Evolutionary conservation across 2,888 invertebrate genomes (phyloP), one percentile per base, ranked within the genome.

Genomic region (Diaphora mendica): DNA sequence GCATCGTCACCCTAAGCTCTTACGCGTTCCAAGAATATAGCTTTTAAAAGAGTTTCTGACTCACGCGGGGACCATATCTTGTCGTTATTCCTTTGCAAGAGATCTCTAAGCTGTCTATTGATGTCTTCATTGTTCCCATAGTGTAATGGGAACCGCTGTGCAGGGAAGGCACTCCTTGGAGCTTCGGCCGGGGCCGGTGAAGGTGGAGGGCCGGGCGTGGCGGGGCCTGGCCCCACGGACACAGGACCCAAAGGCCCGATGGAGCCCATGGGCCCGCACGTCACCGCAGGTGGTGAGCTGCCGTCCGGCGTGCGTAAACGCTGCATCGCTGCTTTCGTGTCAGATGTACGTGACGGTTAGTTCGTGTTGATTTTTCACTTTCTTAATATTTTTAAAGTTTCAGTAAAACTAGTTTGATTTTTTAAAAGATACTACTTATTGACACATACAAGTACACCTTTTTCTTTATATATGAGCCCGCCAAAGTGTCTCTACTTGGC

Each of bases 81-180:
- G 64, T 95, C 96, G 77, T 98, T 97, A 85, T 98, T 98, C 70
- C 98, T 95, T 89, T 98, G 98, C 73, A 98, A 94, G 79, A 98
- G 92, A 89, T 98, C 98, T 44, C 98, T 94, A 66, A 98, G 94
- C 87, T 99, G 98, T 8, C 97, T 96, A 87, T 97, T 97, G 87
- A 97, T 92, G 83, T 94, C 93, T 72, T 94, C 94, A 77, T 89
- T 91, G 83, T 89, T 91, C 85, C 96, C 96, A 80, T 96, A 94
- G 87, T 96, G 96, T 55, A 93, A 89, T 82, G 92, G 96, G 87
- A 95, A 94, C 77, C 95, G 89, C 69, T 93, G 96, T 81, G 90
- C 94, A 74, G 88, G 96, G 92, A 91, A 96, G 79, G 92, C 85
- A 74, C 91, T 90, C 73, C 93, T 88, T 62, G 93, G 94, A 62